Evolutionary conservation across 2,113 vertebrate species (phyloP).

Genomic region (Hystrix cristata): DNA sequence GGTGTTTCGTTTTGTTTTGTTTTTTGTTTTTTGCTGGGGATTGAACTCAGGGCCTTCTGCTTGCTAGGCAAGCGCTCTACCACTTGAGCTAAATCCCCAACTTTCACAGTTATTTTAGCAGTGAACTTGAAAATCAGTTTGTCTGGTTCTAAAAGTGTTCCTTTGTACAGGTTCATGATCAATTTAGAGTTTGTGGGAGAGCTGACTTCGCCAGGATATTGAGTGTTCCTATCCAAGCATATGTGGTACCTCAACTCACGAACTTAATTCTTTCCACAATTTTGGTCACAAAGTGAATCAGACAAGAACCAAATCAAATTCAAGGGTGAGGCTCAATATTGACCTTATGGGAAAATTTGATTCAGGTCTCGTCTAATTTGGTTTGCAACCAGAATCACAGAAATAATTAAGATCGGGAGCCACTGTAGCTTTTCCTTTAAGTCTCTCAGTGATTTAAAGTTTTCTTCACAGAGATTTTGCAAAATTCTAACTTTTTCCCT

Average conservation of each 20-base stretch:
- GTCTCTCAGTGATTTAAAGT: neutral
- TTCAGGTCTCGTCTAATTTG: neutral
- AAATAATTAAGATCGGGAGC: neutral
- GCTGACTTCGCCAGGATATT: neutral
- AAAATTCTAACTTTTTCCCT: neutral
- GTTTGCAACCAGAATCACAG: neutral
- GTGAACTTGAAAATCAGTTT: slow-evolving; percentile 30
- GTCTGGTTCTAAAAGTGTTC: neutral
- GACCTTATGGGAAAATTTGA: neutral
- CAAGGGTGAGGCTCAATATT: neutral
- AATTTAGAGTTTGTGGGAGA: neutral
- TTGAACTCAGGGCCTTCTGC: no score
- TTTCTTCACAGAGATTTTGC: neutral
- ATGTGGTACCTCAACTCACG: neutral
- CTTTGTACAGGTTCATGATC: neutral
- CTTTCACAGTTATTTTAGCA: neutral
- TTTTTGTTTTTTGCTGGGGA: no score
- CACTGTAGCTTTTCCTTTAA: neutral
- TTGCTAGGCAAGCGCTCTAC: no score
- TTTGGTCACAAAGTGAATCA: neutral
- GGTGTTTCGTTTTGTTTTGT: no score
- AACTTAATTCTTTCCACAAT: neutral
- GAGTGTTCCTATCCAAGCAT: neutral
- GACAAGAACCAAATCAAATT: neutral
- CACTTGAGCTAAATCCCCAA: no score